These are phyloP conservation scores for Trissolcus brochymenae DNA, from an alignment of 2,888 invertebrate species.

Conservation along the genomic window DNA sequence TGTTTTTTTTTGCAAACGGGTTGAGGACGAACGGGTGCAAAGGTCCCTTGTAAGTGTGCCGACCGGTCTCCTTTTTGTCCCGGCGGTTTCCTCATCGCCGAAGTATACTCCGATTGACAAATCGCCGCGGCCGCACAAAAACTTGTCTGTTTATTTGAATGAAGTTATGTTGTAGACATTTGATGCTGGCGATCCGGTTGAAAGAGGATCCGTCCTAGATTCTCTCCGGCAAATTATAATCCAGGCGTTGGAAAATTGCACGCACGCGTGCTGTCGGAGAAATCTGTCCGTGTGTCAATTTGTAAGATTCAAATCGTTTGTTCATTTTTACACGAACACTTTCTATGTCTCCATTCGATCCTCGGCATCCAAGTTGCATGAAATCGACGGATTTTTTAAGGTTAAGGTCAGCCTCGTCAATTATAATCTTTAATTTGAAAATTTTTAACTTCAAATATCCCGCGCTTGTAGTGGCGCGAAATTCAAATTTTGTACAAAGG, in stretches of 20 bases:
- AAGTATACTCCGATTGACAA: conserved; percentile 13
- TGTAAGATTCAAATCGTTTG: too few relatives aligned
- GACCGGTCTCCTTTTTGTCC: conserved; percentile 22
- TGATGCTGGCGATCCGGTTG: conserved; percentile 2
- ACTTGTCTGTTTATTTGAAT: conserved; percentile 15
- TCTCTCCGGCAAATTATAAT: background rate
- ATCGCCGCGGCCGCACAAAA: conserved; percentile 14
- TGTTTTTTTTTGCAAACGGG: conserved; percentile 6
- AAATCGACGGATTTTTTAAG: too few relatives aligned
- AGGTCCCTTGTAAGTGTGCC: conserved; percentile 39
- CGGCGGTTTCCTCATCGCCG: conserved; percentile 9
- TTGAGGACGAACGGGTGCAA: conserved; percentile 58
- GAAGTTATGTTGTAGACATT: conserved; percentile 1
- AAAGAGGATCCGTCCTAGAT: background rate
- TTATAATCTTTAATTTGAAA: too few relatives aligned
- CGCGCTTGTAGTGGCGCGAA: too few relatives aligned
- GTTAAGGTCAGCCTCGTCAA: too few relatives aligned
- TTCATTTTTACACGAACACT: too few relatives aligned
- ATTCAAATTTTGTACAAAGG: too few relatives aligned
- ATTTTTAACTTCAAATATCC: too few relatives aligned
- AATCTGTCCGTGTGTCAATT: too few relatives aligned
- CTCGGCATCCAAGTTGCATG: too few relatives aligned
- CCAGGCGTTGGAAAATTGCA: background rate
- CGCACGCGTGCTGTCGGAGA: too few relatives aligned
- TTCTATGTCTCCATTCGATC: too few relatives aligned